Evolutionary conservation across 2,888 invertebrate species (phyloP).

Genomic region (Meiosimyza decipiens): DNA sequence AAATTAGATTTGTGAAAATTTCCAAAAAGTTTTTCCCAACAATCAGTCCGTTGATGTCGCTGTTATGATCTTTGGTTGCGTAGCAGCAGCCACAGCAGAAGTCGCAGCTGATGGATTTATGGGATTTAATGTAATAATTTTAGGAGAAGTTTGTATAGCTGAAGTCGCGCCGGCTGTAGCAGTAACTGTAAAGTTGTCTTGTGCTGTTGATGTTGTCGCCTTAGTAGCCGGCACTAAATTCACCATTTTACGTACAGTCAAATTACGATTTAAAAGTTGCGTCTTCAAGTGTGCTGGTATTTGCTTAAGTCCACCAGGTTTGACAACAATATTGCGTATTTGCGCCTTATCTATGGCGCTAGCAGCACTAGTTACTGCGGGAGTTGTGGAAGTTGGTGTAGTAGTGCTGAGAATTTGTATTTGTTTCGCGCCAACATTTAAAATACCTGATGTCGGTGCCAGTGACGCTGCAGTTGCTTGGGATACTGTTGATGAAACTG

Average conservation of each 20-base stretch:
- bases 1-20: conserved; percentile 34
- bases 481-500: conserved; percentile 24
- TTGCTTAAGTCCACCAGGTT: conserved; percentile 53
- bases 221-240: conserved; percentile 51
- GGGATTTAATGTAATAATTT: conserved; percentile 51
- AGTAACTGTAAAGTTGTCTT: conserved; percentile 11
- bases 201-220: conserved; percentile 33
- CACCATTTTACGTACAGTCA: conserved; percentile 58
- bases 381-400: conserved; percentile 31
- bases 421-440: conserved; percentile 51
- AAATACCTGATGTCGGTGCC: conserved; percentile 43
- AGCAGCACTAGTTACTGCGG: neutral
- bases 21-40: conserved; percentile 21
- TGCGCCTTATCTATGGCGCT: conserved; percentile 46
- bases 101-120: conserved; percentile 41
- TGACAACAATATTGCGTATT: conserved; percentile 55
- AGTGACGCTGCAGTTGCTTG: too few relatives aligned
- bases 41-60: conserved; percentile 23
- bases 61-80: conserved; percentile 13
- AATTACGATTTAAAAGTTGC: conserved; percentile 55
- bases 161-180: conserved; percentile 30
- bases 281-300: conserved; percentile 50
- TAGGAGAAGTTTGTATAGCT: conserved; percentile 49
- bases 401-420: conserved; percentile 49
- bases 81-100: neutral